Percentiles rank a stretch among this genome's conserved stretches.
Conservation (phyloP, 2,888 invertebrate genomes). For the Hemistola chrysoprasaria region DNA sequence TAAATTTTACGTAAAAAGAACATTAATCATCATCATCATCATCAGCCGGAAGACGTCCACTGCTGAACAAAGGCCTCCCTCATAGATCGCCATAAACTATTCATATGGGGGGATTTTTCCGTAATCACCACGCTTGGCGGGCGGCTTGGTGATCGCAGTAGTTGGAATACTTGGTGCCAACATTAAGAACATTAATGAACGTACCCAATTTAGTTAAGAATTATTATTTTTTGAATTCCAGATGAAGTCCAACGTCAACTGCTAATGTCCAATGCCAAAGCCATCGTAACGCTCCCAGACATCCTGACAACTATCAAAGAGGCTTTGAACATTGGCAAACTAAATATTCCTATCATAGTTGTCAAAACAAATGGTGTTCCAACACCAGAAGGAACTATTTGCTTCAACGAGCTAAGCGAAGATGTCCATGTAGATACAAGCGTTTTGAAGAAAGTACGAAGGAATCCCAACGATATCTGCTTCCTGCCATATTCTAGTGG, state of each 20-base stretch:
- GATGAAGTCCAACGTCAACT: slow-evolving; percentile 89
- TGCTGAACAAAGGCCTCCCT: too few relatives aligned
- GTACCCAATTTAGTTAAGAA: neutral
- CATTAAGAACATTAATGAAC: too few relatives aligned
- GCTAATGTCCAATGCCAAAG: slow-evolving; percentile 81
- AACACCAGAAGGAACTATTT: slow-evolving; percentile 71
- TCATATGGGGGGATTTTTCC: too few relatives aligned
- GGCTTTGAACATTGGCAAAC: slow-evolving; percentile 72
- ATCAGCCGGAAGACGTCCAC: too few relatives aligned
- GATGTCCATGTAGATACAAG: slow-evolving; percentile 79
- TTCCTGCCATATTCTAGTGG: slow-evolving; percentile 93
- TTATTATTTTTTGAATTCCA: slow-evolving; percentile 53
- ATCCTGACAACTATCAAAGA: slow-evolving; percentile 69
- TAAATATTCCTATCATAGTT: slow-evolving; percentile 80
- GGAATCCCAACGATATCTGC: slow-evolving; percentile 81
- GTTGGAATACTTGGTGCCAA: too few relatives aligned
- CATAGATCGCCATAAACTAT: too few relatives aligned
- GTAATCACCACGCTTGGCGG: too few relatives aligned
- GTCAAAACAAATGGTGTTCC: slow-evolving; percentile 62
- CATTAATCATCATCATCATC: too few relatives aligned
- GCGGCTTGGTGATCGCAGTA: too few relatives aligned
- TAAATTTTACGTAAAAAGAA: too few relatives aligned
- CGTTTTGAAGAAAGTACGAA: slow-evolving; percentile 69
- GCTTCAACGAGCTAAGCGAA: slow-evolving; percentile 84
- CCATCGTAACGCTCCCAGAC: slow-evolving; percentile 83